Conservation (phyloP, 2,113 vertebrate species). For the Jaculus jaculus region DNA sequence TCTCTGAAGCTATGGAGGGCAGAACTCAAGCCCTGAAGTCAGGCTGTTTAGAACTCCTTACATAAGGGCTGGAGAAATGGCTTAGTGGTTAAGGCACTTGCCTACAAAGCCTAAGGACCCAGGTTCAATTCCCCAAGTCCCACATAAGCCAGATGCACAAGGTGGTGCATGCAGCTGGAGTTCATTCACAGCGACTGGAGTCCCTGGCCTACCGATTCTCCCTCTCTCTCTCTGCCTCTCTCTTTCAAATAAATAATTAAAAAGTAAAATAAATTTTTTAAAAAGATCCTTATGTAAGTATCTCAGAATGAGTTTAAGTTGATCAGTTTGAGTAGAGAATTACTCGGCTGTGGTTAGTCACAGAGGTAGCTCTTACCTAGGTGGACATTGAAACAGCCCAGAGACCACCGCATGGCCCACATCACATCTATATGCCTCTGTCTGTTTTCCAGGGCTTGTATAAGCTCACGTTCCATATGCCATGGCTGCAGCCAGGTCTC, state of each 20-base stretch:
- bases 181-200: no score
- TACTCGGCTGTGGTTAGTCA: background rate
- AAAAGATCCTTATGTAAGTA: background rate
- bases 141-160: no score
- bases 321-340: slow-evolving; percentile 15
- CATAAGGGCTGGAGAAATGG: background rate
- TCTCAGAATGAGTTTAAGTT: background rate
- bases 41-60: background rate
- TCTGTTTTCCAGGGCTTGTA: background rate
- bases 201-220: no score
- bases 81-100: no score
- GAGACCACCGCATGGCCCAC: background rate
- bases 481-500: background rate
- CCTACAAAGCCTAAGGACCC: no score
- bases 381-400: background rate
- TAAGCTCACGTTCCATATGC: background rate
- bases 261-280: no score
- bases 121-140: no score
- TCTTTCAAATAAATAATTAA: no score
- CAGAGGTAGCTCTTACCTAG: background rate
- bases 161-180: no score
- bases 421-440: background rate
- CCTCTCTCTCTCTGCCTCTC: no score
- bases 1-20: slow-evolving; percentile 13
- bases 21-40: background rate